Percentiles rank a stretch among this genome's conserved stretches.
These are phyloP conservation scores for Amyelois transitella DNA, from an alignment of 1,140 invertebrate genomes.

Conservation along the genomic window DNA sequence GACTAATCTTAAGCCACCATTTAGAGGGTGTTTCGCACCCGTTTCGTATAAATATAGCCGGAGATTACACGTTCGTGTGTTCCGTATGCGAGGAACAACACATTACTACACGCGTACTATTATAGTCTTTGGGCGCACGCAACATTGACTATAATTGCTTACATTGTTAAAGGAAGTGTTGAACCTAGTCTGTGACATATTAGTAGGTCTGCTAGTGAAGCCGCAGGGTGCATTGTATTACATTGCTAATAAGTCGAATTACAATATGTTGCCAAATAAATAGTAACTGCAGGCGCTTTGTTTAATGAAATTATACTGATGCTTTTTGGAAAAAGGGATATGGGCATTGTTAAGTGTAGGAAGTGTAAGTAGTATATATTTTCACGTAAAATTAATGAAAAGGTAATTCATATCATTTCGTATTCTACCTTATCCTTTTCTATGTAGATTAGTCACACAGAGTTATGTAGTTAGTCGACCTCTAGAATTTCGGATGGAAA, in stretches of 20 bases:
- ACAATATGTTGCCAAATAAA: constrained; percentile 52
- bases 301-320: constrained; percentile 40
- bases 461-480: constrained; percentile 4
- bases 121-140: not conserved
- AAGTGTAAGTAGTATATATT: too few species aligned
- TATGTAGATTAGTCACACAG: constrained; percentile 6
- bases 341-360: not conserved
- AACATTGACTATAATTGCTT: not conserved
- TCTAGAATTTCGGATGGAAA: constrained; percentile 14
- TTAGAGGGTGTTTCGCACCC: constrained; percentile 53
- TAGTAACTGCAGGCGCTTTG: constrained; percentile 42
- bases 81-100: constrained; percentile 4
- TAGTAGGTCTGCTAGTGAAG: constrained; percentile 1
- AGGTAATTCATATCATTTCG: constrained; percentile 11
- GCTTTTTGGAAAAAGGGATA: not conserved
- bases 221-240: constrained; percentile 41
- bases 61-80: constrained; percentile 34
- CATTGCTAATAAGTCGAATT: constrained; percentile 31
- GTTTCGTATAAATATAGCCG: constrained; percentile 44
- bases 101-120: not conserved
- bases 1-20: constrained; percentile 63
- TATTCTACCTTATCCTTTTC: too few species aligned
- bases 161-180: not conserved
- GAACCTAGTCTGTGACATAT: constrained; percentile 1
- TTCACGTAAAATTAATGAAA: constrained; percentile 26